Conservation (phyloP, 2,113 vertebrate species). For the Entomyzon cyanotis region DNA sequence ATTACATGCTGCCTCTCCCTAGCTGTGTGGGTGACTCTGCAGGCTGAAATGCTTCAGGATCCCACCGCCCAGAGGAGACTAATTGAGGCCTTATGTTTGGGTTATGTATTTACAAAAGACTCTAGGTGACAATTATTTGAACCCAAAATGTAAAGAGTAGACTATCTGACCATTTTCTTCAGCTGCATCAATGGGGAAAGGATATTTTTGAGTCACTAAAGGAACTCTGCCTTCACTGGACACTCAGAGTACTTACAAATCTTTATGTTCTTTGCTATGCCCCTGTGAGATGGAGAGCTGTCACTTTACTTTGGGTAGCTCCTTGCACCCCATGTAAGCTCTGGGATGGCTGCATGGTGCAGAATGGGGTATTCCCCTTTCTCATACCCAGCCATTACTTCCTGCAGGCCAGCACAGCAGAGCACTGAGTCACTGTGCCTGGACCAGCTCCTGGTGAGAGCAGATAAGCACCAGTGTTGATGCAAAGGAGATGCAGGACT, state of each 20-base stretch:
- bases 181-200: neutral
- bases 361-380: neutral
- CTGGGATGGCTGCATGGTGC: neutral
- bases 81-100: neutral
- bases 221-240: neutral
- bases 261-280: neutral
- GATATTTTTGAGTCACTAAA: neutral
- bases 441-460: neutral
- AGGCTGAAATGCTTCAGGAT: neutral
- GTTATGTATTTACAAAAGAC: neutral
- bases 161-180: neutral
- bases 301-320: neutral
- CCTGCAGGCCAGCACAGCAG: neutral
- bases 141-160: neutral
- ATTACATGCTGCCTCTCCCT: neutral
- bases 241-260: neutral
- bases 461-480: constrained; percentile 3
- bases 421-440: neutral
- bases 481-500: neutral
- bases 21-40: neutral
- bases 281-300: neutral
- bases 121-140: neutral
- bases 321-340: neutral
- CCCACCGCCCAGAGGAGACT: neutral
- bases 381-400: neutral